A percentile compares a stretch with the other conserved stretches of the same genome.
Conservation (phyloP, 2,797 vertebrate genomes). For the Falco columbarius region DNA sequence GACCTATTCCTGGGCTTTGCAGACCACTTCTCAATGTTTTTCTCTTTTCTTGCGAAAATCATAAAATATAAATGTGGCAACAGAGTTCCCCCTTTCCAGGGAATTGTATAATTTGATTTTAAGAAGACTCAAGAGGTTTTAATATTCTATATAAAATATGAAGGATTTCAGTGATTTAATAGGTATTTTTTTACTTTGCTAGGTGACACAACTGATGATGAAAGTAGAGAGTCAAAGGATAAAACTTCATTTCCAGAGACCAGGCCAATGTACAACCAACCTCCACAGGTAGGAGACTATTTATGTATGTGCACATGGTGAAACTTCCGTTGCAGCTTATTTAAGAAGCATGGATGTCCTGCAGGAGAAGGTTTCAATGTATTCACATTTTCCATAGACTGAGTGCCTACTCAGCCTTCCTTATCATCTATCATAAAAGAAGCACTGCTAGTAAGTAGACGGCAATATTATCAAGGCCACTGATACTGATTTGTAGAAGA, state of each 20-base stretch:
- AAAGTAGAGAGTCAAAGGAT: slow-evolving; percentile 33
- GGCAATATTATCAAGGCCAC: not conserved
- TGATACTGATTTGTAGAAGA: not conserved
- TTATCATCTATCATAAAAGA: not conserved
- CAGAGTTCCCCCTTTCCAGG: not conserved
- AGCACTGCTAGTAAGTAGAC: not conserved
- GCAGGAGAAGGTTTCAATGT: not conserved
- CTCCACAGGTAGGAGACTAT: slow-evolving; percentile 70
- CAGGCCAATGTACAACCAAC: slow-evolving; percentile 19
- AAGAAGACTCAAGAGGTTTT: not conserved
- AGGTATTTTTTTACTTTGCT: not conserved
- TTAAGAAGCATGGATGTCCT: not conserved
- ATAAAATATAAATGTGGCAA: not conserved
- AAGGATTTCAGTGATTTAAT: not conserved
- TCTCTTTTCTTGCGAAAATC: not conserved
- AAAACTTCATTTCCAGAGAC: slow-evolving; percentile 33
- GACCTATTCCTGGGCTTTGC: not conserved
- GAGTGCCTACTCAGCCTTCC: not conserved
- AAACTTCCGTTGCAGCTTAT: not conserved
- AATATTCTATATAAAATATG: not conserved
- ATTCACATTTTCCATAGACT: not conserved
- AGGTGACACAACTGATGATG: slow-evolving; percentile 74
- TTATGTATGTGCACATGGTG: not conserved
- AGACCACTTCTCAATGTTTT: not conserved
- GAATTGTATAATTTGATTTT: not conserved